Base-by-base conservation (phyloP, 2,797 vertebrate genomes). In the Huso huso region DNA sequence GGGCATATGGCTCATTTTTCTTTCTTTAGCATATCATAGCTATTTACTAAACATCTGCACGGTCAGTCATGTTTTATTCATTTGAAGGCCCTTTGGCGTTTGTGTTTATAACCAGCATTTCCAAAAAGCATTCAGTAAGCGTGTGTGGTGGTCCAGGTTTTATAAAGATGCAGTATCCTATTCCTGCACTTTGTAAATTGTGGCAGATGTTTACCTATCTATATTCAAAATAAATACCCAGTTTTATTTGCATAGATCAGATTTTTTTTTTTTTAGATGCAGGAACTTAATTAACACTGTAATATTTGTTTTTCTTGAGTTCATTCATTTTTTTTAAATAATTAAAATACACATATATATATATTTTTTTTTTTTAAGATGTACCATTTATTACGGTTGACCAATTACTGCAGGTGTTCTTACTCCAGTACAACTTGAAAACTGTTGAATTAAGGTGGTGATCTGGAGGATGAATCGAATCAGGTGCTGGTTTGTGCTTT, bases 181-280 rank as follows among this genome's bases (percentile, higher is more conserved):
- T 37, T 37, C 37, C 37, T 37, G 37, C 37, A 37, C 37, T 37
- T 37, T 37, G 37, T 37, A 37, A 37, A 37, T 5, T 37, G 37
- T 37, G 37, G 37, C 37, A 0, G 37, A 37, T 37, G 37, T 37
- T 37, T 4, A 37, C 37, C 37, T 37, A 5, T 37, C 37, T 37
- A 5, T 37, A 37, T 37, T 37, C 3, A 78, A 78, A 79, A 84
- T 66, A 78, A 79, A 84, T 66, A 73, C 74, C 79, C 66, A 78
- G 76, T 76, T 81, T 82, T 63, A 83, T 83, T 90, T 90, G 88
- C 88, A 92, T 91, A 92, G 87, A 89, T 86, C 76, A 83, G 37
- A 37, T 37, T 37, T 37, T 77, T 74, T 73, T 80, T 74, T 69
- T 82, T 87, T 88, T 84, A 82, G 77, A 71, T 81, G 82, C 72